Evolutionary conservation across 2,888 invertebrate genomes (phyloP), one percentile per base, ranked within the genome.

Genomic region (Tromatobia lineatoria): DNA sequence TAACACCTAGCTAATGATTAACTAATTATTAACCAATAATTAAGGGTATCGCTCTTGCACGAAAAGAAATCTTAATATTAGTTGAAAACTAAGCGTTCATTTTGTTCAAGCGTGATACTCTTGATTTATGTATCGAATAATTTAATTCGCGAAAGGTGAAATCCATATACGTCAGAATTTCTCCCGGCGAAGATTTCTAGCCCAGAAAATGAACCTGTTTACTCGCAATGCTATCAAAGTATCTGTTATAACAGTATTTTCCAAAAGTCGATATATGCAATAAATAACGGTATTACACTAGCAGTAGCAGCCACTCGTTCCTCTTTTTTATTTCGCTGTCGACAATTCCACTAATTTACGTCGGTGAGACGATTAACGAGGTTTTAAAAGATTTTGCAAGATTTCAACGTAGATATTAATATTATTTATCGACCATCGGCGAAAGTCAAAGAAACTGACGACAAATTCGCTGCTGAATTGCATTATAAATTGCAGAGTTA

Each of bases 111-210:
- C 18, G 61, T 11, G 66, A 66, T 66, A 61, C 1, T 34, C 66
- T 66, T 45, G 77, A 84, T 52, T 29, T 78, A 75, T 75, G 76
- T 71, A 85, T 73, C 61, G 75, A 71, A 69, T 57, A 78, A 81
- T 59, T 64, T 77, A 66, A 66, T 79, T 66, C 75, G 15, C 42
- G n/a, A 38, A n/a, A 50, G 64, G 61, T 23, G 64, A 70, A 64
- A 81, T 64, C 47, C 61, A 20, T 4, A 29, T 23, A 8, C 38
- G 13, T 71, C 66, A 7, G 3, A 10, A 25, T 76, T 45, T 0
- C 15, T 2, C 3, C 38, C 20, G 1, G 11, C 64, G 18, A 61
- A 42, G 10, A n/a, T 11, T 20, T 38, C 38, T 6, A 42, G 61
- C 38, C 18, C 34, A 34, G 11, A 18, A 38, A 34, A 3, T 18